Evolutionary conservation across 2,113 vertebrate genomes (phyloP), one percentile per base, ranked within the genome.

Genomic region (Hystrix brachyura): DNA sequence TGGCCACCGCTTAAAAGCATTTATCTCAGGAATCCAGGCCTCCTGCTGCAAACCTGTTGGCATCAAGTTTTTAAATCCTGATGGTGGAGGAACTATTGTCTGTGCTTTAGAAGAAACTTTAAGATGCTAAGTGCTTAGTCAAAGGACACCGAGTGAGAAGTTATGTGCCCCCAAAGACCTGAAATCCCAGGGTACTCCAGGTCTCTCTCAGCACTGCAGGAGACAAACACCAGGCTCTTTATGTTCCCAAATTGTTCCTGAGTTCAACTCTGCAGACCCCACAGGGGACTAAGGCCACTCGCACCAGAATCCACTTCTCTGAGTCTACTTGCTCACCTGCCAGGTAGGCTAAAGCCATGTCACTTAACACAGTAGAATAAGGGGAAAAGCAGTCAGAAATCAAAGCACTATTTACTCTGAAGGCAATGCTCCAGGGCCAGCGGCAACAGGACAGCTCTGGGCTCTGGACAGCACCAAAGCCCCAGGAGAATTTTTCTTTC

Each of bases 111-210:
- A 88, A 64, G 76, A 53, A 34, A 64, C 23, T 74, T n/a, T 38
- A 85, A 57, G 62, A 93, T 72, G 74, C 10, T 38, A 78, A 93
- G 87, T 6, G 64, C 78, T 0, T 0, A 3, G 23, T 6, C 57
- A 17, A 98, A 98, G 96, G 96, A 96, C 92, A 97, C 0, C 0
- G 0, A 0, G 59, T 74, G 88, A 90, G 79, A 95, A 0, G 0
- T 53, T 60, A 92, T 90, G 69, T 91, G 78, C 93, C 72, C 85
- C 0, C 0, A 53, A 88, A 90, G 86, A 94, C 43, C 80, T 62
- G 74, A 96, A 95, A 89, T 91, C 55, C 55, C 38, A 81, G 43
- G n/a, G 46, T 71, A 95, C 34, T 3, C 34, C 12, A 76, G n/a
- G 34, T n/a, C 57, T 21, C 53, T 71, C 81, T 90, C 43, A 74